Conservation (phyloP, 2,888 invertebrate genomes). For the Tethea ocularis region DNA sequence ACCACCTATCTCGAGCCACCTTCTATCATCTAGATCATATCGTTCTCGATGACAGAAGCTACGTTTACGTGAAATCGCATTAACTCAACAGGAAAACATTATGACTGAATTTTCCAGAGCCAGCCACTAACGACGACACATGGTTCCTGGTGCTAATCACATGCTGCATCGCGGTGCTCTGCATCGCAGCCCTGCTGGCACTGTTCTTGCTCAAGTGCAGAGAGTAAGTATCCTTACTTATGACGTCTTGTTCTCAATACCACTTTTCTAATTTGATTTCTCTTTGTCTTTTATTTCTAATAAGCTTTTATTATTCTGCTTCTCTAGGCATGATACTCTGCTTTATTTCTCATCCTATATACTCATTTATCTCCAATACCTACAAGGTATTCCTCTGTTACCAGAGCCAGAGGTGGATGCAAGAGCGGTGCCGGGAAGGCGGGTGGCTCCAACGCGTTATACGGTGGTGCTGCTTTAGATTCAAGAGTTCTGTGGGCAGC, state of each 20-base stretch:
- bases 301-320: background rate
- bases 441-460: slow-evolving; percentile 74
- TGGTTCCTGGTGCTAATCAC: slow-evolving; percentile 92
- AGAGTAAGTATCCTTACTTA: slow-evolving; percentile 86
- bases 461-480: slow-evolving; percentile 83
- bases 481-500: slow-evolving; percentile 92
- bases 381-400: slow-evolving; percentile 26
- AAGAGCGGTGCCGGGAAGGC: slow-evolving; percentile 81
- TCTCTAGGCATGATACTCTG: slow-evolving; percentile 1
- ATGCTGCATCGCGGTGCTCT: slow-evolving; percentile 90
- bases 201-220: slow-evolving; percentile 91
- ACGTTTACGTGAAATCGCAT: too few species aligned
- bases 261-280: too few species aligned
- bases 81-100: too few species aligned
- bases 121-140: slow-evolving; percentile 88
- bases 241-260: background rate
- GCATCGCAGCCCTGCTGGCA: slow-evolving; percentile 90
- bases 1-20: too few species aligned
- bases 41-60: too few species aligned
- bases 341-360: slow-evolving; percentile 1
- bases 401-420: slow-evolving; percentile 79
- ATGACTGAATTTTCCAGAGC: slow-evolving; percentile 49
- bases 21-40: too few species aligned
- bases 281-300: background rate
- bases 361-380: slow-evolving; percentile 8